Evolutionary conservation across 2,113 vertebrate species (phyloP).

Genomic region (Prinia subflava): DNA sequence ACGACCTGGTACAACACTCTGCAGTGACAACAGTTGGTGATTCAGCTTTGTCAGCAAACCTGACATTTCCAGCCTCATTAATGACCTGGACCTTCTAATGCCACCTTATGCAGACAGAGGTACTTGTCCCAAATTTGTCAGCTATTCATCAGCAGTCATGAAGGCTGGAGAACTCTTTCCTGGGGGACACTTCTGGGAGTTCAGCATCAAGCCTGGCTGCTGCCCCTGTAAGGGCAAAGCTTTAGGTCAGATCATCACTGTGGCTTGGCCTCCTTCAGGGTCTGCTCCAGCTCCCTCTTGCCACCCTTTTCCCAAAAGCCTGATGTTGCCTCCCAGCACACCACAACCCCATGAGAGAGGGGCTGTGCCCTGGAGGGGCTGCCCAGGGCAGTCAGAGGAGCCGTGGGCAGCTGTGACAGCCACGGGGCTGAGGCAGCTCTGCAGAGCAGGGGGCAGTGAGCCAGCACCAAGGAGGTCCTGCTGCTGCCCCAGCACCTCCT

Average conservation of each 20-base stretch:
- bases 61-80: not conserved
- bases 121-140: not conserved
- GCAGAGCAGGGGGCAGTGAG: not conserved
- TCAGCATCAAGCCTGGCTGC: not conserved
- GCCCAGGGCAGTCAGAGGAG: not conserved
- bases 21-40: not conserved
- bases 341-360: not conserved
- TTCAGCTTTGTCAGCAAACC: not conserved
- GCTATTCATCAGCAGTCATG: not conserved
- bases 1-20: not conserved
- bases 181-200: not conserved
- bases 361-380: not conserved
- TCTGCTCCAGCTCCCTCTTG: not conserved
- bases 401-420: fast-evolving
- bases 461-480: not conserved
- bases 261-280: fast-evolving
- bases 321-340: not conserved
- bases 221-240: not conserved
- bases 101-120: not conserved
- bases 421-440: fast-evolving
- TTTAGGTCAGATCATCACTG: not conserved
- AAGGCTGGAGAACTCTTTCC: not conserved
- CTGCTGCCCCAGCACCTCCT: not conserved
- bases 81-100: fast-evolving
- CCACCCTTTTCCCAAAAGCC: not conserved